Evolutionary conservation across 2,888 invertebrate species (phyloP).

Genomic region (Congeria kusceri): DNA sequence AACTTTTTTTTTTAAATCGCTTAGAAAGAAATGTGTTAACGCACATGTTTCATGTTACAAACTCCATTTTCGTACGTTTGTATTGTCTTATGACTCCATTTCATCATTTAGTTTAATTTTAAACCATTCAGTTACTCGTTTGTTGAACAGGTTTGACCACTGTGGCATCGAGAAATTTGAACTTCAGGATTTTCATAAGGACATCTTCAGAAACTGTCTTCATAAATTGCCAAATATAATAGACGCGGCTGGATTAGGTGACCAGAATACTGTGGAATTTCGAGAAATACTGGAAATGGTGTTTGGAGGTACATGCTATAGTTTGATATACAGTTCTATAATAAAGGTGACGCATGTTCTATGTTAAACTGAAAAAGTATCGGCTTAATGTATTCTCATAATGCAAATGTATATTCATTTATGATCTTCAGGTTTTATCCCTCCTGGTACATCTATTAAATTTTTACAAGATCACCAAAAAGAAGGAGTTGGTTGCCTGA

Average conservation of each 20-base stretch:
- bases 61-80: no score
- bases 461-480: neutral
- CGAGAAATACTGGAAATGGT: conserved; percentile 16
- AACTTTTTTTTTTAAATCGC: no score
- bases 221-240: conserved; percentile 18
- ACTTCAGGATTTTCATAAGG: neutral
- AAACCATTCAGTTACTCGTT: neutral
- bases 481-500: neutral
- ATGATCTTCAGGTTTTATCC: neutral
- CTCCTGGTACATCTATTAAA: neutral
- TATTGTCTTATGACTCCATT: no score
- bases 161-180: conserved; percentile 12
- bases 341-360: no score
- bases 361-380: no score
- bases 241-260: conserved; percentile 22
- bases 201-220: neutral
- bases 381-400: no score
- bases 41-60: no score
- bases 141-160: conserved; percentile 11
- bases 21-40: no score
- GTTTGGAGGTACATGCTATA: conserved; percentile 21
- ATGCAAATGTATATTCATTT: neutral
- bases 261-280: conserved; percentile 4
- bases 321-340: no score
- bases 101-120: no score